A percentile compares a stretch with the other conserved stretches of the same genome.
Evolutionary conservation across 2,888 invertebrate genomes (phyloP).

Genomic region (Endotricha flammealis): DNA sequence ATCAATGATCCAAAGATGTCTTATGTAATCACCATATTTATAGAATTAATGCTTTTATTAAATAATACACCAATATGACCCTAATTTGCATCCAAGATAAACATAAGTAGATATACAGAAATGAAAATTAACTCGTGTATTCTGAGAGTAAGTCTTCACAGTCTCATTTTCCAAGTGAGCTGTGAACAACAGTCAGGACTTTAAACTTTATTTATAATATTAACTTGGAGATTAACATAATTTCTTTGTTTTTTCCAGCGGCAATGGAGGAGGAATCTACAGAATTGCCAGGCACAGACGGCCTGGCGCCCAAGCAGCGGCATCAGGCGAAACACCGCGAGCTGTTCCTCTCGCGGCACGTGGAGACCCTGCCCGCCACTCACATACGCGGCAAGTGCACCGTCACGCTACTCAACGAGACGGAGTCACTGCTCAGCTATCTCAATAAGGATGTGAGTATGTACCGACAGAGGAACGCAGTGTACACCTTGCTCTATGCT

Average conservation of each 20-base stretch:
- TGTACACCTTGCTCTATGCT: background rate
- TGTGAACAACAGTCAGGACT: too few relatives aligned
- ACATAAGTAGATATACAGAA: too few relatives aligned
- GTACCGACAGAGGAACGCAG: constrained; percentile 46
- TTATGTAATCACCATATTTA: too few relatives aligned
- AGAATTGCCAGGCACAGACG: constrained; percentile 79
- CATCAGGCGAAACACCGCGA: constrained; percentile 99
- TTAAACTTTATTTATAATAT: too few relatives aligned
- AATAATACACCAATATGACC: too few relatives aligned
- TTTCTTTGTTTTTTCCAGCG: constrained; percentile 62
- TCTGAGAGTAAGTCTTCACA: too few relatives aligned
- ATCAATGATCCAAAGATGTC: too few relatives aligned
- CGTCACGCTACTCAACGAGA: constrained; percentile 99
- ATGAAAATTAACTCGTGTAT: too few relatives aligned
- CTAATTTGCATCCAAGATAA: too few relatives aligned
- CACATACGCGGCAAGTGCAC: constrained; percentile 99
- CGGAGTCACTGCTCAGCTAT: constrained; percentile 97
- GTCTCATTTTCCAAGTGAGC: too few relatives aligned
- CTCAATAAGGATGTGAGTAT: constrained; percentile 94
- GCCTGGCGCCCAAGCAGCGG: constrained; percentile 89
- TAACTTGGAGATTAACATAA: too few relatives aligned
- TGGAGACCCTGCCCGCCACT: constrained; percentile 98
- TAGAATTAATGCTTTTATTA: too few relatives aligned
- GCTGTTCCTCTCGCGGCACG: constrained; percentile 97
- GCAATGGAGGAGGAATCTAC: constrained; percentile 83